Percentiles rank a stretch among this genome's conserved stretches.
Evolutionary conservation across 2,888 invertebrate genomes (phyloP).

Genomic region (Pseudococcus jackbeardsleyi): DNA sequence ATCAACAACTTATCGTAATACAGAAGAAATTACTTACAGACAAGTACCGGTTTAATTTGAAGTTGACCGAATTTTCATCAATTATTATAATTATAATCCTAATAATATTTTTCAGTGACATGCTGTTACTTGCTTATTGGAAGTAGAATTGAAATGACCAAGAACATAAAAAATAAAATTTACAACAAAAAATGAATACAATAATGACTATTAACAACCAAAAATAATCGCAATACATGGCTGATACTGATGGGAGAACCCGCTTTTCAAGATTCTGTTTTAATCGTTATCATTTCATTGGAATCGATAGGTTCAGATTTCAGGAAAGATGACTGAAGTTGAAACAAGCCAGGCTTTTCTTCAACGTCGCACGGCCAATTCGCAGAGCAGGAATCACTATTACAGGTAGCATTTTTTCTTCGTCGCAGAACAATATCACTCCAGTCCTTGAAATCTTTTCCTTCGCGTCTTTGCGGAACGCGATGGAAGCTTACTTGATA

Average conservation of each 20-base stretch:
- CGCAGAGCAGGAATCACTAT: neutral
- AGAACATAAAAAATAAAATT: too few species aligned
- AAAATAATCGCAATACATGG: too few species aligned
- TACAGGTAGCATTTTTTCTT: neutral
- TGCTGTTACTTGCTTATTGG: too few species aligned
- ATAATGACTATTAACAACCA: too few species aligned
- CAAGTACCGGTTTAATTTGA: too few species aligned
- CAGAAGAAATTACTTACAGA: too few species aligned
- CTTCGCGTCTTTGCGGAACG: neutral
- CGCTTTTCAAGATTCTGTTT: neutral
- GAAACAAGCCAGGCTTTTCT: neutral
- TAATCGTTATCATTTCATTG: neutral
- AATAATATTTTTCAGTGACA: too few species aligned
- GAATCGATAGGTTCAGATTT: neutral
- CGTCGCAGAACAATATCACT: neutral
- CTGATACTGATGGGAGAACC: neutral
- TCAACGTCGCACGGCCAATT: neutral
- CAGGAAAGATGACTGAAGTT: neutral
- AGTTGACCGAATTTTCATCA: too few species aligned
- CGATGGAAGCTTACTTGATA: slow-evolving; percentile 5
- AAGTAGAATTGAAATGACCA: too few species aligned
- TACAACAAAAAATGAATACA: too few species aligned
- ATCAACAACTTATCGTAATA: too few species aligned
- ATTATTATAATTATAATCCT: too few species aligned
- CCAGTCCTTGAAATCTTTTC: slow-evolving; percentile 46